Base-by-base conservation (phyloP, 2,797 vertebrate genomes). In the Anguilla marmorata region DNA sequence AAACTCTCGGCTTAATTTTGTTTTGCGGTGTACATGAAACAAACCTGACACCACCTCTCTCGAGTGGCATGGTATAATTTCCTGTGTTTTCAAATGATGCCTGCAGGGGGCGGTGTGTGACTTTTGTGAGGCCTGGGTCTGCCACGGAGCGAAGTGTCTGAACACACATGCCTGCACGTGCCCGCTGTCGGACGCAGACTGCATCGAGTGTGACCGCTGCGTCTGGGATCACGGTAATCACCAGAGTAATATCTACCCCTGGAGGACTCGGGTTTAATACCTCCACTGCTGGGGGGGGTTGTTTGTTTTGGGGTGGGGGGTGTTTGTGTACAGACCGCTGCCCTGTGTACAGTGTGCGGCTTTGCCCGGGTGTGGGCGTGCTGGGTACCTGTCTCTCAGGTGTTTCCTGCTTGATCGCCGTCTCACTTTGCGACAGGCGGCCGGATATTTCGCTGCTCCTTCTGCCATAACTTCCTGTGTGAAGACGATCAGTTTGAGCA, bases 401-500 rank as follows among this genome's bases (percentile, higher is more conserved):
- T 52, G 21, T 50, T 54, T 12, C 1, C 86, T 5, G 30, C 6
- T 24, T 50, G 14, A 56, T 30, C 37, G 30, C 54, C 7, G 33
- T 92, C 88, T 90, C 7, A 90, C 74, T 90, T 74, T 79, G 0
- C 90, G 90, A 88, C 58, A 99, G 99, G 99, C 87, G 99, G 99
- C 14, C 95, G 99, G 90, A 98, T 99, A 93, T 99, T 99, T 54
- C 96, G 98, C 89, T 99, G 99, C 89, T 99, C 97, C 87, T 99
- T 99, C 92, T 99, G 99, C 91, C 96, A 97, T 27, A 99, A 98
- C 94, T 99, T 98, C 94, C 94, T 99, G 82, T 99, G 99, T 92
- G 99, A 99, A 95, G 99, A 99, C 91, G 99, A 99, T 95, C 99
- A 99, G 91, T 99, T 99, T 95, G 99, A 99, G 89, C 99, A 99